phyloP scores from a whole-genome alignment of 2,888 invertebrate species.

The Cataglyphis albicans region DNA sequence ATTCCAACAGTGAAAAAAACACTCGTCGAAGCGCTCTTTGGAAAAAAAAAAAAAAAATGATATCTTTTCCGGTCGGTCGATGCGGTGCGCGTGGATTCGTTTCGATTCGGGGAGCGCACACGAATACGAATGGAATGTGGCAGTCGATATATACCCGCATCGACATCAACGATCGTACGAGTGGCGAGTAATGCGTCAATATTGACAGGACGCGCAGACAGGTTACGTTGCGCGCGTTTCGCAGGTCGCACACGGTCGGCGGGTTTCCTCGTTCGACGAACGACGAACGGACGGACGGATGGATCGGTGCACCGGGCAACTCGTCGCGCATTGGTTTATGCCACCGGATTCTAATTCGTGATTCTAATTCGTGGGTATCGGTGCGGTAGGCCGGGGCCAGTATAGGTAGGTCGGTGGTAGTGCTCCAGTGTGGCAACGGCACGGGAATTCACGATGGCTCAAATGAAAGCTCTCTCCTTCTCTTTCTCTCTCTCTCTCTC shows the following conservation, averaged over 20 bases:
- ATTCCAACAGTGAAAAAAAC: background rate
- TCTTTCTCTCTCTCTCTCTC: background rate
- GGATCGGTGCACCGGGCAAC: background rate
- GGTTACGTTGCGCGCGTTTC: constrained; percentile 51
- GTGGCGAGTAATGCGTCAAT: constrained; percentile 66
- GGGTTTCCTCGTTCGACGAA: background rate
- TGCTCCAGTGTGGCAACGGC: constrained; percentile 59
- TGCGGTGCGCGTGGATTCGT: constrained; percentile 21
- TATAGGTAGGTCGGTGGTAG: constrained; percentile 39
- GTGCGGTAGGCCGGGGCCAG: constrained; percentile 23
- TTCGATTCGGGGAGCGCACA: constrained; percentile 37
- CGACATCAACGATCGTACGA: constrained; percentile 48
- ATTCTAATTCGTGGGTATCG: constrained; percentile 71
- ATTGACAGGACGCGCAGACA: constrained; percentile 54
- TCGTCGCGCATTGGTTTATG: constrained; percentile 56
- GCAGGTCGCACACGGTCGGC: constrained; percentile 7
- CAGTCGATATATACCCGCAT: constrained; percentile 50
- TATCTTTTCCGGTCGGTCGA: constrained; percentile 6
- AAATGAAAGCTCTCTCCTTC: constrained; percentile 77
- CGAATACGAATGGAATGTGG: constrained; percentile 42
- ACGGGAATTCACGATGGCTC: constrained; percentile 78
- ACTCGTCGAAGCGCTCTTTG: constrained; percentile 15
- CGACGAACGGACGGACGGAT: constrained; percentile 8
- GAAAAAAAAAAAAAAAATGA: constrained; percentile 16
- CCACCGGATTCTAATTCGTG: constrained; percentile 73